Conservation (phyloP, 2,888 invertebrate species). For the Leptodirus hochenwartii region DNA sequence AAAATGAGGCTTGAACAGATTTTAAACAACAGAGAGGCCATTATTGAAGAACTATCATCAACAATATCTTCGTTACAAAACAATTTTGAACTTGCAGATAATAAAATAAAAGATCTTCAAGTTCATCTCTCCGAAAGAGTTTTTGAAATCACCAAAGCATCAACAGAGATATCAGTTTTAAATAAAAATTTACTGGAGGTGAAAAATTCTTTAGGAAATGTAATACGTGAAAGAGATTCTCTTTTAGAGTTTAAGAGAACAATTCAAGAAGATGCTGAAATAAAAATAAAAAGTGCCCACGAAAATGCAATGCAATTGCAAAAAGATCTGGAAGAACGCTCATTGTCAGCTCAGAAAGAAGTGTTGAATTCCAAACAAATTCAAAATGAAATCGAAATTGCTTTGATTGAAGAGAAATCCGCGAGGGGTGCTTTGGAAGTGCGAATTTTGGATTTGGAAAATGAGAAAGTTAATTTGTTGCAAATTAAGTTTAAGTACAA, state of each 20-base stretch:
- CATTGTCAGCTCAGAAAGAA: constrained; percentile 1
- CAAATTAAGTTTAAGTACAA: constrained; percentile 11
- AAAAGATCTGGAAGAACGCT: constrained; percentile 7
- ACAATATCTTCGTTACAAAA: too few relatives aligned
- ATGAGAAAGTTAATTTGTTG: constrained; percentile 6
- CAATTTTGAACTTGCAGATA: too few relatives aligned
- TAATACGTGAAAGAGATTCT: constrained; percentile 7
- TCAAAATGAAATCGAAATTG: constrained; percentile 3
- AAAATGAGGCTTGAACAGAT: background rate
- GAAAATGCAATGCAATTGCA: constrained; percentile 7
- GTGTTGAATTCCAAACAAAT: constrained; percentile 1
- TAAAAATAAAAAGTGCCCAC: constrained; percentile 5
- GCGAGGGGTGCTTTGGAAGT: constrained; percentile 6
- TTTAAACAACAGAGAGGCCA: background rate
- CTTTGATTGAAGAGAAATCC: constrained; percentile 7
- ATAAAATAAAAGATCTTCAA: too few relatives aligned
- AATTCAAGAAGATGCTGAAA: constrained; percentile 6
- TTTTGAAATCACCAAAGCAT: constrained; percentile 4
- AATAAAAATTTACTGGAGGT: too few relatives aligned
- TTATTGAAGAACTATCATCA: too few relatives aligned
- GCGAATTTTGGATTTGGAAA: constrained; percentile 7
- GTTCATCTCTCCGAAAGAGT: background rate
- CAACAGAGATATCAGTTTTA: too few relatives aligned
- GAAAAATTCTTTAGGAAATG: constrained; percentile 4
- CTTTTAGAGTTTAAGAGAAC: constrained; percentile 7